A percentile compares a stretch with the other conserved stretches of the same genome.
Conservation (phyloP, 1,140 invertebrate genomes). For the Battus philenor region DNA sequence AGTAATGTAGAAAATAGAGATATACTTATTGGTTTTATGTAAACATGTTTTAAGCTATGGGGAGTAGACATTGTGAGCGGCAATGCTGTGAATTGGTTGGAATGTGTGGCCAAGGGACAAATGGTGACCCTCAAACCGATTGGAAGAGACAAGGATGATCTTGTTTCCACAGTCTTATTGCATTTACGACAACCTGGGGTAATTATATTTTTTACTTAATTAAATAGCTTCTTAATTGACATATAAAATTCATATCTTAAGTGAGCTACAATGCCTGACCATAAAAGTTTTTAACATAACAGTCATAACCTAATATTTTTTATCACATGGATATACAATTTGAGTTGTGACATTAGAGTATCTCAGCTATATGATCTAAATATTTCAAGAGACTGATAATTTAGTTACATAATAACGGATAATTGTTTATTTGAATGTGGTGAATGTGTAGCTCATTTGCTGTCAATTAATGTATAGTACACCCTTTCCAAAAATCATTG, state of each 20-base stretch:
- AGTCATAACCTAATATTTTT: background rate
- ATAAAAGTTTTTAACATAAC: background rate
- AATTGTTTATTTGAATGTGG: no score
- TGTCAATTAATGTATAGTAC: no score
- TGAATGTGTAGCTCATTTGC: no score
- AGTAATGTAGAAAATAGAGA: no score
- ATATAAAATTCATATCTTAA: no score
- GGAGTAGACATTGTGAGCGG: constrained; percentile 63
- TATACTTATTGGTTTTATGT: no score
- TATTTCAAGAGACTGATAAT: no score
- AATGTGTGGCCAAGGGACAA: constrained; percentile 64
- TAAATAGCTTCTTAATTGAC: no score
- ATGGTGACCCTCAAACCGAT: constrained; percentile 58
- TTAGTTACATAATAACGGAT: no score
- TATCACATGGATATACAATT: background rate
- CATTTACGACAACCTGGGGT: constrained; percentile 65
- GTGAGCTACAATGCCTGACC: no score
- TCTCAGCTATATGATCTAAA: no score
- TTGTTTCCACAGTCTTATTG: constrained; percentile 57
- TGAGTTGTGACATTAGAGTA: background rate
- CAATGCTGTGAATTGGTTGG: constrained; percentile 66
- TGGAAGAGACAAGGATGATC: constrained; percentile 52
- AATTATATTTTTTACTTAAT: constrained; percentile 5
- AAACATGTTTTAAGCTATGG: constrained; percentile 44
- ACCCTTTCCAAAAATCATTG: no score